Conservation (phyloP, 2,888 invertebrate genomes). For the Coronaproctus castanopsis region DNA sequence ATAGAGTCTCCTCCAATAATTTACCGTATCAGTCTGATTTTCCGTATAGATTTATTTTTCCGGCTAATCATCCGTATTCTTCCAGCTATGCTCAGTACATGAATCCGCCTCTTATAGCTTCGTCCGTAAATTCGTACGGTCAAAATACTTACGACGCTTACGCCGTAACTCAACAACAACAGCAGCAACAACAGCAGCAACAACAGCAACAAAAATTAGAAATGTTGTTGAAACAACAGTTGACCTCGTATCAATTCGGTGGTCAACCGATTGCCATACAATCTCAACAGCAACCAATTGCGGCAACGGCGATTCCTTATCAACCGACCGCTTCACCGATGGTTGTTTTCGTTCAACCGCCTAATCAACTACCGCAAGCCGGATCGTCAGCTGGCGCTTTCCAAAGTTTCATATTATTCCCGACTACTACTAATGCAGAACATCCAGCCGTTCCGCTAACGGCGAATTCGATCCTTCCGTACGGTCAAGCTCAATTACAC, state of each 20-base stretch:
- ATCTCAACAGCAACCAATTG: background rate
- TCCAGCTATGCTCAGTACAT: conserved; percentile 11
- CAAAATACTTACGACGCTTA: conserved; percentile 4
- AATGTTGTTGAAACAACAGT: background rate
- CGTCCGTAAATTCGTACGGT: background rate
- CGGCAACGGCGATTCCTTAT: too few species aligned
- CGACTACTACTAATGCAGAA: too few species aligned
- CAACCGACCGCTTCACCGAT: background rate
- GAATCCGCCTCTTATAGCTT: background rate
- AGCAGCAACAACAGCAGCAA: background rate
- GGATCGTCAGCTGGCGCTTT: too few species aligned
- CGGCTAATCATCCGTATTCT: conserved; percentile 14
- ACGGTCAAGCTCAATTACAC: too few species aligned
- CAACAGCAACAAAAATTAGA: background rate
- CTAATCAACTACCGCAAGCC: background rate
- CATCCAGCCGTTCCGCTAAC: too few species aligned
- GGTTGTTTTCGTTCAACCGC: background rate
- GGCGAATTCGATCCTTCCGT: too few species aligned
- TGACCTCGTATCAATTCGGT: background rate
- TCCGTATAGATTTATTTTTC: conserved; percentile 13
- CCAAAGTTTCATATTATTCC: background rate
- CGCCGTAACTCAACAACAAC: background rate
- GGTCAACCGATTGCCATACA: background rate
- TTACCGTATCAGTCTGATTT: conserved; percentile 5
- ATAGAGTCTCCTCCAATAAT: background rate